Conservation (phyloP, 1,140 invertebrate genomes). For the Caenorhabditis remanei region DNA sequence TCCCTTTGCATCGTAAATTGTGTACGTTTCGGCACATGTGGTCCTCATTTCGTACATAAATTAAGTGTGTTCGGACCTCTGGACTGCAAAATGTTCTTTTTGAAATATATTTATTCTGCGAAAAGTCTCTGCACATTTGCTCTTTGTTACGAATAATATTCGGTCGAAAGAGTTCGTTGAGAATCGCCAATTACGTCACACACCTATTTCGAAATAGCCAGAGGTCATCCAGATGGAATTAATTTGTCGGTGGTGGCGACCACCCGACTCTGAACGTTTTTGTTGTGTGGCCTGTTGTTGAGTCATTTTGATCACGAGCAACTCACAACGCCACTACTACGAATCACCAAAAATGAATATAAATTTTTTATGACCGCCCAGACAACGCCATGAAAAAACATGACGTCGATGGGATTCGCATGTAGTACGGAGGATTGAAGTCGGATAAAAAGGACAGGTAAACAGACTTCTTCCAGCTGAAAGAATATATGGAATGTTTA, state of each 20-base stretch:
- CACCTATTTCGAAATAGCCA: background rate
- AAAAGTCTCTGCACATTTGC: background rate
- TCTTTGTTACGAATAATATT: slow-evolving; percentile 1
- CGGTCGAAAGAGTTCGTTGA: slow-evolving; percentile 17
- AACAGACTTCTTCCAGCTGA: background rate
- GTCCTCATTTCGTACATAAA: slow-evolving; percentile 33
- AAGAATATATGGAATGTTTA: background rate
- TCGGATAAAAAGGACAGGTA: background rate
- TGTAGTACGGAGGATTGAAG: background rate
- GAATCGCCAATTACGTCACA: background rate
- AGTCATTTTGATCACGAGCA: slow-evolving; percentile 37
- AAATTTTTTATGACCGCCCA: slow-evolving; percentile 24
- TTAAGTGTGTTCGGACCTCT: background rate
- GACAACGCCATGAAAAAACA: slow-evolving; percentile 12
- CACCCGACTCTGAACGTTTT: background rate
- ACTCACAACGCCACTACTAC: background rate
- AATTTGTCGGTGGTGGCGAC: background rate
- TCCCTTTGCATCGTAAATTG: slow-evolving; percentile 15
- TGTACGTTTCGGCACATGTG: slow-evolving; percentile 18
- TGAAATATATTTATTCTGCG: background rate
- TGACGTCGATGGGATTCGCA: background rate
- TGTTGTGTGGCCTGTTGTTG: slow-evolving; percentile 4
- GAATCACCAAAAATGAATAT: slow-evolving; percentile 38
- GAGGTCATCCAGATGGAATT: slow-evolving; percentile 14
- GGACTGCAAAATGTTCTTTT: background rate